phyloP scores from a whole-genome alignment of 2,888 invertebrate species.

The Seladonia tumulorum region DNA sequence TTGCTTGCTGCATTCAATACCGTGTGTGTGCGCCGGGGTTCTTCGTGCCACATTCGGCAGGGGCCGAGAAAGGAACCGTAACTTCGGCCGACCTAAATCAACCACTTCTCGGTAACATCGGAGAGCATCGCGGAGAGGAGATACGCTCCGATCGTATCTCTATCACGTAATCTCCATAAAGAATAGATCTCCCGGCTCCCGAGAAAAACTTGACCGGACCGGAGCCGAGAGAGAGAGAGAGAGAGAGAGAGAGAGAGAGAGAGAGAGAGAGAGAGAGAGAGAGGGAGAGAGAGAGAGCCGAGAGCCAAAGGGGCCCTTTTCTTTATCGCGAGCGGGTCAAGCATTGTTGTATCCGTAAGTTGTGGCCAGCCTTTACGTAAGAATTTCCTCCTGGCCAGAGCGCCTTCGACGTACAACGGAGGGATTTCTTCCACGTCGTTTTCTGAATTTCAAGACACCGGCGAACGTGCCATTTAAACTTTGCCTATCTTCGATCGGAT shows the following conservation, averaged over 20 bases:
- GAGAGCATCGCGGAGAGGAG: conserved; percentile 46
- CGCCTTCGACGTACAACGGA: background rate
- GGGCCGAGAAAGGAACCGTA: conserved; percentile 46
- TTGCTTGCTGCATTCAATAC: conserved; percentile 8
- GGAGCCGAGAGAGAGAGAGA: background rate
- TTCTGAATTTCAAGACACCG: conserved; percentile 26
- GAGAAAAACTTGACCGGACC: conserved; percentile 43
- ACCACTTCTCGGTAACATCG: conserved; percentile 50
- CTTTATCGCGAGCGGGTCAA: conserved; percentile 61
- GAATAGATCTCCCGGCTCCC: conserved; percentile 56
- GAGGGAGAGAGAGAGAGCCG: too few species aligned
- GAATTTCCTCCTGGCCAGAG: conserved; percentile 32
- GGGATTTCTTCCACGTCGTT: conserved; percentile 28
- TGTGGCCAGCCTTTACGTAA: conserved; percentile 51
- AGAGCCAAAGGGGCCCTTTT: conserved; percentile 41
- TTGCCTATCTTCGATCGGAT: background rate
- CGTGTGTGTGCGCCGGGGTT: conserved; percentile 24
- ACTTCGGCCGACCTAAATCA: conserved; percentile 47
- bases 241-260: background rate
- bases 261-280: background rate
- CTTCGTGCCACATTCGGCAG: conserved; percentile 44
- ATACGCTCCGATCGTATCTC: conserved; percentile 63
- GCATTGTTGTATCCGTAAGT: conserved; percentile 52
- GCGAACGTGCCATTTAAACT: background rate
- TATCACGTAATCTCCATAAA: conserved; percentile 67